phyloP scores from a whole-genome alignment of 1,140 invertebrate species.

The Drosophila lini region DNA sequence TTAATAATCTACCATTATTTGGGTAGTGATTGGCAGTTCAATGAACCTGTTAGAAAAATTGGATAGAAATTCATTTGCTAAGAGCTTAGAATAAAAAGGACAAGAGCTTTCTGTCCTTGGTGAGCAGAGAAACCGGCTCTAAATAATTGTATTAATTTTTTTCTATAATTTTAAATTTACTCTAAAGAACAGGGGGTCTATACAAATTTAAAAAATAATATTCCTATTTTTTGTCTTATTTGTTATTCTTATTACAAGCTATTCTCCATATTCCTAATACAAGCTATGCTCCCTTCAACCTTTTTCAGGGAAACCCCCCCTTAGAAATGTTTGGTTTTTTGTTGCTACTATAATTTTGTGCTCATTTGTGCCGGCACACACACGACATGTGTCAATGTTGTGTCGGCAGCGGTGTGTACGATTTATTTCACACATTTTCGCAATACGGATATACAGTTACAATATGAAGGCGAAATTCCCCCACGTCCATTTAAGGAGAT shows the following conservation, averaged over 20 bases:
- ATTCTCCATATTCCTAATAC: background rate
- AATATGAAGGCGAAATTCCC: slow-evolving; percentile 51
- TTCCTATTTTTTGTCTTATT: no score
- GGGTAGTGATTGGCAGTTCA: background rate
- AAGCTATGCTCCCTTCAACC: background rate
- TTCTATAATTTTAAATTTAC: no score
- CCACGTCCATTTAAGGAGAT: slow-evolving; percentile 45
- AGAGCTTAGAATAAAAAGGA: background rate
- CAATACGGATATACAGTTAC: slow-evolving; percentile 56
- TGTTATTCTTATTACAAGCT: background rate
- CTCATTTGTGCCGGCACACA: slow-evolving; percentile 9
- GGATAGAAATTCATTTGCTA: background rate
- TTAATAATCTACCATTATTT: background rate
- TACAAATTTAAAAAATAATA: no score
- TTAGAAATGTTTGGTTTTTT: background rate
- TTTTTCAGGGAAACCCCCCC: background rate
- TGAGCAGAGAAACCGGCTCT: no score
- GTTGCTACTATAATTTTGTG: slow-evolving; percentile 9
- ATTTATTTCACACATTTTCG: slow-evolving; percentile 44
- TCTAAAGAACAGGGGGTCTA: no score
- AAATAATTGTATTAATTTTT: no score
- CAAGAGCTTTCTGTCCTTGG: background rate
- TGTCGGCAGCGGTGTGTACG: slow-evolving; percentile 10
- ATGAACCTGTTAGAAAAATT: no score
- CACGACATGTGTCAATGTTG: slow-evolving; percentile 20